Evolutionary conservation across 2,113 vertebrate genomes (phyloP).

Genomic region (Carettochelys insculpta): DNA sequence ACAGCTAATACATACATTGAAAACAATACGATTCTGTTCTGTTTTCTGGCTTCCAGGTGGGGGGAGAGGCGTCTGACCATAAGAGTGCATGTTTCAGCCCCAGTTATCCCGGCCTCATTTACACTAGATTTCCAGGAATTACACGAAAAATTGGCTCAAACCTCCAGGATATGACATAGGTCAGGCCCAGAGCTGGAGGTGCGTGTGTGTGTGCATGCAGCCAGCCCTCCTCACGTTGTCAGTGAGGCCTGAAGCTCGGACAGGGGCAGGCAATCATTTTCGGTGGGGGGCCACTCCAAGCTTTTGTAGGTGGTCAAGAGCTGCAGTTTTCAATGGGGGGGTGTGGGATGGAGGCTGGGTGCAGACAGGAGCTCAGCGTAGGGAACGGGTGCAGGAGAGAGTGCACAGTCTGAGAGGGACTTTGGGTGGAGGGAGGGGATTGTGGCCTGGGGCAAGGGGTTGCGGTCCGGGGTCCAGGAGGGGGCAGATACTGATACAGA

Average conservation of each 20-base stretch:
- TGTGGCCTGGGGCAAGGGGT: too few species aligned
- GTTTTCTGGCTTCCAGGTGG: background rate
- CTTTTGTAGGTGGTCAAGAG: too few species aligned
- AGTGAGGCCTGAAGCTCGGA: background rate
- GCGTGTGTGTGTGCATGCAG: rapidly evolving
- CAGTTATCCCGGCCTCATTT: constrained; percentile 67
- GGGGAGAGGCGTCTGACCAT: background rate
- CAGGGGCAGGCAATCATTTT: too few species aligned
- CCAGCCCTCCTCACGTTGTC: background rate
- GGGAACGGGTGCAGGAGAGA: too few species aligned
- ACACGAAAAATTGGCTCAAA: constrained; percentile 47
- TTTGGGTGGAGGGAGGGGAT: too few species aligned
- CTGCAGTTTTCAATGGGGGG: too few species aligned
- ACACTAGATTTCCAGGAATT: constrained; percentile 51
- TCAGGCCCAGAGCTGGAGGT: background rate
- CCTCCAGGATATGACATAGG: constrained; percentile 7
- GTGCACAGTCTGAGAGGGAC: too few species aligned
- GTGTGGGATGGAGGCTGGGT: too few species aligned
- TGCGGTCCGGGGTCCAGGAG: too few species aligned
- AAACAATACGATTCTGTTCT: background rate
- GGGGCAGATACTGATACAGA: too few species aligned
- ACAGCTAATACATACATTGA: background rate
- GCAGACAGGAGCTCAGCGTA: too few species aligned
- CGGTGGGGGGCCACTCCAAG: too few species aligned
- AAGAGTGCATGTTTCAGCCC: constrained; percentile 41